Conservation (phyloP, 2,888 invertebrate species). For the Sinopyrophorus schimmeli region DNA sequence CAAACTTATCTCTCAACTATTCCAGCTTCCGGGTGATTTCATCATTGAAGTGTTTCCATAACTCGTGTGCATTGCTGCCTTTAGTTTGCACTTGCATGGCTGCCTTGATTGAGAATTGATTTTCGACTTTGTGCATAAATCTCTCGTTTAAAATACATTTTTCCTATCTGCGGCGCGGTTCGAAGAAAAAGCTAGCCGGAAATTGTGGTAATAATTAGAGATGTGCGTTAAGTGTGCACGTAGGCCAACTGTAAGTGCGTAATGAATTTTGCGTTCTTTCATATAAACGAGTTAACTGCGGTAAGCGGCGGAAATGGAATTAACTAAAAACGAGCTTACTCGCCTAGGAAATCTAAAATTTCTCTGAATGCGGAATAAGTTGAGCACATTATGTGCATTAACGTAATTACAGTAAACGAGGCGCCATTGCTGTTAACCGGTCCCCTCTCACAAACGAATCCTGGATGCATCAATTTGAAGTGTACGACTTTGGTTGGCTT, state of each 20-base stretch:
- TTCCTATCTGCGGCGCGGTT: too few species aligned
- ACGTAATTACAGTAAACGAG: slow-evolving; percentile 36
- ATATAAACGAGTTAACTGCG: slow-evolving; percentile 19
- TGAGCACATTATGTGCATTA: slow-evolving; percentile 37
- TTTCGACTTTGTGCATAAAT: too few species aligned
- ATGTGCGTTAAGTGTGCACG: slow-evolving; percentile 9
- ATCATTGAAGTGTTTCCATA: slow-evolving; percentile 50
- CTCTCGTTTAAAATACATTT: too few species aligned
- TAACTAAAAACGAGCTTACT: slow-evolving; percentile 24
- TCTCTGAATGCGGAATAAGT: slow-evolving; percentile 31
- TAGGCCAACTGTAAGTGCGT: slow-evolving; percentile 5
- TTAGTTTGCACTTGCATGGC: slow-evolving; percentile 39
- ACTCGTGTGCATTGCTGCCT: slow-evolving; percentile 46
- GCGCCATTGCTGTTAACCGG: slow-evolving; percentile 34
- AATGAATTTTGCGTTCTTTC: slow-evolving; percentile 15
- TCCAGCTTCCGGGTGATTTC: slow-evolving; percentile 50
- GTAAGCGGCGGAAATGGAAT: slow-evolving; percentile 20
- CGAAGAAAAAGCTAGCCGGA: too few species aligned
- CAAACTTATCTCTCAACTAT: slow-evolving; percentile 42
- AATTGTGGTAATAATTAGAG: too few species aligned
- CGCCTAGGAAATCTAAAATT: slow-evolving; percentile 24
- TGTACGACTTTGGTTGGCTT: too few species aligned
- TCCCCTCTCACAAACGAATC: slow-evolving; percentile 35
- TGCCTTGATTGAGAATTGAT: slow-evolving; percentile 46
- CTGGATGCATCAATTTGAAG: slow-evolving; percentile 24